Evolutionary conservation across 2,888 invertebrate genomes (phyloP).

Genomic region (Lissonota sp.): DNA sequence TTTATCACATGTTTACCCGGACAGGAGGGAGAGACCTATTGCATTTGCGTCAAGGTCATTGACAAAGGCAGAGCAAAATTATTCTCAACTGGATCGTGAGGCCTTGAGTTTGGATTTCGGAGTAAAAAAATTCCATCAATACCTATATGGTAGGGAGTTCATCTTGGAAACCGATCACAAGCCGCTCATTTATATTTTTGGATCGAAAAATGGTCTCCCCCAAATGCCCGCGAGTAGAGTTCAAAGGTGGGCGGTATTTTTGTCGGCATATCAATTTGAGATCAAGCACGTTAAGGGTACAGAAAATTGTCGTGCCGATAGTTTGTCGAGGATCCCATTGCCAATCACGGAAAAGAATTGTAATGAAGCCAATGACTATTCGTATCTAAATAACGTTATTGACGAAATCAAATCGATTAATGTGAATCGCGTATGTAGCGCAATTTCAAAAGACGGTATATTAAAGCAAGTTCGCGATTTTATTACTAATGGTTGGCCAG

Average conservation of each 20-base stretch:
- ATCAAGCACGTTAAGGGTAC: slow-evolving; percentile 53
- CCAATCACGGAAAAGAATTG: not conserved
- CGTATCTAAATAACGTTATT: slow-evolving; percentile 31
- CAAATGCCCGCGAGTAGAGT: slow-evolving; percentile 65
- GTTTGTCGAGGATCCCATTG: slow-evolving; percentile 61
- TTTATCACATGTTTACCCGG: slow-evolving; percentile 35
- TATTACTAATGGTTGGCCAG: slow-evolving; percentile 26
- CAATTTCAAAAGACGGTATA: not conserved
- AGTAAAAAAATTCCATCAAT: slow-evolving; percentile 66
- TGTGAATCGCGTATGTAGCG: not conserved
- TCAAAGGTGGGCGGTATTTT: slow-evolving; percentile 69
- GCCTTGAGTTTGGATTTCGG: slow-evolving; percentile 68
- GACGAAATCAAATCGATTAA: slow-evolving; percentile 1
- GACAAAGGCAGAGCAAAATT: slow-evolving; percentile 49
- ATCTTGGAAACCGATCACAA: slow-evolving; percentile 70
- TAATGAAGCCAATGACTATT: not conserved
- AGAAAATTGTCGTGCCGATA: slow-evolving; percentile 66
- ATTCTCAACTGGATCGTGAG: slow-evolving; percentile 65
- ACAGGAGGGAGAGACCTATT: slow-evolving; percentile 62
- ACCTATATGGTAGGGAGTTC: slow-evolving; percentile 67
- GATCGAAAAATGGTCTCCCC: slow-evolving; percentile 59
- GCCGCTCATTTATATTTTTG: slow-evolving; percentile 66
- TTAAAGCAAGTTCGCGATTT: slow-evolving; percentile 14
- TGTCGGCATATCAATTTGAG: slow-evolving; percentile 66
- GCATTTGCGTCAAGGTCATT: slow-evolving; percentile 65